Evolutionary conservation across 2,888 invertebrate species (phyloP).

Genomic region (Metellina segmentata): DNA sequence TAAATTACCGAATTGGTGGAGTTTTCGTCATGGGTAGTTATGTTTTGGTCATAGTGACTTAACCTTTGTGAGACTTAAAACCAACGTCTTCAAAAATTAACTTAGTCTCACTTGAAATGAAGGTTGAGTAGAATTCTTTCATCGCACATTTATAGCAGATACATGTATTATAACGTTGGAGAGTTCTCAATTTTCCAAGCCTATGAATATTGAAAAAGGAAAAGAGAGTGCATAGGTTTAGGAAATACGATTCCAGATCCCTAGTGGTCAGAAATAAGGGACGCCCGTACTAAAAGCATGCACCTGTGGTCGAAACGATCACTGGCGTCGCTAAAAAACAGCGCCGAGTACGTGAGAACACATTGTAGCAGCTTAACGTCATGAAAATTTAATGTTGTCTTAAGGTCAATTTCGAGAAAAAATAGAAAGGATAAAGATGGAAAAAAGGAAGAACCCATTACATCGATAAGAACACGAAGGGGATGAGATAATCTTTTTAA

Average conservation of each 20-base stretch:
- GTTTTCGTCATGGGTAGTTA: too few species aligned
- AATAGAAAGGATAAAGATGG: background rate
- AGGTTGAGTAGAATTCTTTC: too few species aligned
- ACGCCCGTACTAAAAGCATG: background rate
- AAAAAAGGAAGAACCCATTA: slow-evolving; percentile 16
- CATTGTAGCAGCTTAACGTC: background rate
- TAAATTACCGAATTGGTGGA: too few species aligned
- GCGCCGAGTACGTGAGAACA: background rate
- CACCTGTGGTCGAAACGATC: background rate
- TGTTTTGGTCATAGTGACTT: too few species aligned
- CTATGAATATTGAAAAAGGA: background rate
- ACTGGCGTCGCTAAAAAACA: background rate
- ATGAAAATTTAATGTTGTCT: slow-evolving; percentile 12
- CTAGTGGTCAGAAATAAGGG: background rate
- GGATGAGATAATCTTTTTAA: background rate
- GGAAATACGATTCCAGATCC: background rate
- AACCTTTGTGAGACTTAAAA: too few species aligned
- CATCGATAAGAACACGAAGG: background rate
- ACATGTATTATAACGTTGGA: too few species aligned
- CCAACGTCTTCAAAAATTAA: too few species aligned
- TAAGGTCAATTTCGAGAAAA: slow-evolving; percentile 6
- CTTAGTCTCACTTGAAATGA: too few species aligned
- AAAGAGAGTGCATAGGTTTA: background rate
- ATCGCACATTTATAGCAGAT: too few species aligned
- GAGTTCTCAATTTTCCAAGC: background rate